Base-by-base conservation (phyloP, 1,140 invertebrate genomes). In the Limonius californicus region DNA sequence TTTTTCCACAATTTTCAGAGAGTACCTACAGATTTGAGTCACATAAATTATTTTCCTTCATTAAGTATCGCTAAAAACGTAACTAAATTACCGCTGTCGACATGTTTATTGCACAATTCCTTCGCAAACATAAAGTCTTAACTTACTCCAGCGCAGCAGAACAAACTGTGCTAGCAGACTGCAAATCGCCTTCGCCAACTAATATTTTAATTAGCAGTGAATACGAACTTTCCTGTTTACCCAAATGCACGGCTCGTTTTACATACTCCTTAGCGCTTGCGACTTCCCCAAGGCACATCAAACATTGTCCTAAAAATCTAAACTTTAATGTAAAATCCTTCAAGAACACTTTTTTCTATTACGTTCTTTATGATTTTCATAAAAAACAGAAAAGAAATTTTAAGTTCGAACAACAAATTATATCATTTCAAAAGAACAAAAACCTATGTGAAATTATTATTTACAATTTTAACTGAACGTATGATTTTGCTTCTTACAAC, bases 191-290 rank as follows among this genome's bases (percentile, higher is more conserved):
- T 68, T 91, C 85, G 47, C 82, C 75, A 6, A 89, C 78, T 67
- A 85, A 83, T 19, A 93, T 81, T 76, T 87, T 87, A 0, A 87
- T 90, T 6, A 95, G 75, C 55, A 87, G 81, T 21, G 87, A 73
- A 71, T 88, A 90, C 11, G 90, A 89, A 53, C 85, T 78, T 70
- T 90, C 85, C 72, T 88, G 88, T 67, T 85, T 86, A 54, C 89
- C 87, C 43, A 87, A 77, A 69, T 87, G 82, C 4, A 90, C 83
- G 6, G 91, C 89, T 71, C 84, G 82, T 59, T 83, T 82, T 8
- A 93, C 84, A 73, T 88, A 85, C 55, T 85, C 82, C 67, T 89
- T 87, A 0, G 90, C 88, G 68, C 87, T 82, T 45, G 82, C 74
- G 42, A 79, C 67, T 53, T 84, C 78, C 55, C 82, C 80, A 50